Evolutionary conservation across 2,113 vertebrate species (phyloP).

Genomic region (Forbesichthys agassizii): DNA sequence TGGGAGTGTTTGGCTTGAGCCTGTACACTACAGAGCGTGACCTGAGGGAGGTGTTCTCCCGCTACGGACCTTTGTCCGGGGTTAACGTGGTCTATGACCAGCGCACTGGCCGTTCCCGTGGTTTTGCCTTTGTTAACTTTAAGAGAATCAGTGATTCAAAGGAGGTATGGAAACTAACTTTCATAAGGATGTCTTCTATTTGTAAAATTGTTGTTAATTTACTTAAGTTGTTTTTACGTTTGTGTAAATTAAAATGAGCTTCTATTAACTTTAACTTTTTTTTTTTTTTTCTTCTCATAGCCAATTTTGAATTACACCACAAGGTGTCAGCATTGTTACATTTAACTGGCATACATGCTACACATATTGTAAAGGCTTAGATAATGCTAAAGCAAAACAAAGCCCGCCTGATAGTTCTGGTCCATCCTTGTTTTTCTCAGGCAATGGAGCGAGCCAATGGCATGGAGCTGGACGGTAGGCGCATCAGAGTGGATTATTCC

Average conservation of each 20-base stretch:
- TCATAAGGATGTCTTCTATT: neutral
- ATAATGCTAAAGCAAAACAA: slow-evolving; percentile 13
- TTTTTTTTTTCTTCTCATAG: slow-evolving; percentile 33
- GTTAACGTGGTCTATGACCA: slow-evolving; percentile 96
- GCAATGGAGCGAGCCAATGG: slow-evolving; percentile 92
- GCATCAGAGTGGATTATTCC: slow-evolving; percentile 91
- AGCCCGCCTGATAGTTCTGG: slow-evolving; percentile 2
- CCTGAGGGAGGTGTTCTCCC: slow-evolving; percentile 92
- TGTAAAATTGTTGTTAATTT: neutral
- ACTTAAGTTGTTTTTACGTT: neutral
- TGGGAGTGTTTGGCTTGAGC: slow-evolving; percentile 94
- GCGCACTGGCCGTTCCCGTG: slow-evolving; percentile 88
- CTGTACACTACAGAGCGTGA: slow-evolving; percentile 93
- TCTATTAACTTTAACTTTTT: neutral
- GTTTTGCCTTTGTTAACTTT: slow-evolving; percentile 94
- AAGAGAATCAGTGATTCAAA: slow-evolving; percentile 92
- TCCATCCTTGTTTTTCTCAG: slow-evolving; percentile 60
- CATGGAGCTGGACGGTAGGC: slow-evolving; percentile 91
- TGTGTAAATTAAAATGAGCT: neutral
- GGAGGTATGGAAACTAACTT: slow-evolving; percentile 77
- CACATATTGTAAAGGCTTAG: neutral
- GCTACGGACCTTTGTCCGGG: slow-evolving; percentile 87
- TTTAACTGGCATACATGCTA: neutral
- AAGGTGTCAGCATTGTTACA: slow-evolving; percentile 58
- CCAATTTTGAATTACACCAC: slow-evolving; percentile 26